phyloP scores from a whole-genome alignment of 1,140 invertebrate species.

The Drosophila pseudoananassae region DNA sequence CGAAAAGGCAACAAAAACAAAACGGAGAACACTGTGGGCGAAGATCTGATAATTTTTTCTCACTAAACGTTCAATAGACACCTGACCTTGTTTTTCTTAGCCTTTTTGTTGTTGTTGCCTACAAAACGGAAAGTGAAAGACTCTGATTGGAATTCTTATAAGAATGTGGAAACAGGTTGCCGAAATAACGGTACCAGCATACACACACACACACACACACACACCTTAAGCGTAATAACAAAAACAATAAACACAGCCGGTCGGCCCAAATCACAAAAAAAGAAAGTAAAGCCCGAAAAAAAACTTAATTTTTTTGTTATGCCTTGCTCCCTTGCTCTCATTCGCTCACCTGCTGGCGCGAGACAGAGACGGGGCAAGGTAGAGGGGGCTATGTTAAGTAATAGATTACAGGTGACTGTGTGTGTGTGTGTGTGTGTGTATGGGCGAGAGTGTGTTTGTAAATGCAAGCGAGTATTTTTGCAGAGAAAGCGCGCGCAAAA shows the following conservation, averaged over 20 bases:
- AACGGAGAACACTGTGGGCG: neutral
- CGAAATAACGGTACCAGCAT: slow-evolving; percentile 50
- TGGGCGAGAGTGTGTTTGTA: neutral
- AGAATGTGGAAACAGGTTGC: slow-evolving; percentile 72
- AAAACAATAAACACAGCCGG: slow-evolving; percentile 44
- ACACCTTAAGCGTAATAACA: slow-evolving; percentile 55
- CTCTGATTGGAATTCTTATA: slow-evolving; percentile 79
- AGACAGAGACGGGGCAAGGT: slow-evolving; percentile 8
- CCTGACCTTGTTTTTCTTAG: slow-evolving; percentile 22
- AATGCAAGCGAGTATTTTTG: slow-evolving; percentile 18
- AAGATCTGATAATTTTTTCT: slow-evolving; percentile 4
- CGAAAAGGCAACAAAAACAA: slow-evolving; percentile 1
- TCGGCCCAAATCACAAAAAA: slow-evolving; percentile 45
- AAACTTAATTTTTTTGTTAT: neutral
- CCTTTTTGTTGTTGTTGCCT: neutral
- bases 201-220: slow-evolving; percentile 21
- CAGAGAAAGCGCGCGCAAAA: slow-evolving; percentile 77
- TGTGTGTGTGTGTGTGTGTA: neutral
- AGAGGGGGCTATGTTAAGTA: slow-evolving; percentile 42
- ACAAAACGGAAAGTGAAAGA: slow-evolving; percentile 71
- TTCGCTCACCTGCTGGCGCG: slow-evolving; percentile 8
- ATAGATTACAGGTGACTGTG: slow-evolving; percentile 39
- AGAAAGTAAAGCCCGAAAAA: slow-evolving; percentile 66
- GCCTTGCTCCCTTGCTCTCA: neutral
- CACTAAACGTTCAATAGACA: slow-evolving; percentile 1